Evolutionary conservation across 1,140 invertebrate species (phyloP).

Genomic region (Pteromalus puparum): DNA sequence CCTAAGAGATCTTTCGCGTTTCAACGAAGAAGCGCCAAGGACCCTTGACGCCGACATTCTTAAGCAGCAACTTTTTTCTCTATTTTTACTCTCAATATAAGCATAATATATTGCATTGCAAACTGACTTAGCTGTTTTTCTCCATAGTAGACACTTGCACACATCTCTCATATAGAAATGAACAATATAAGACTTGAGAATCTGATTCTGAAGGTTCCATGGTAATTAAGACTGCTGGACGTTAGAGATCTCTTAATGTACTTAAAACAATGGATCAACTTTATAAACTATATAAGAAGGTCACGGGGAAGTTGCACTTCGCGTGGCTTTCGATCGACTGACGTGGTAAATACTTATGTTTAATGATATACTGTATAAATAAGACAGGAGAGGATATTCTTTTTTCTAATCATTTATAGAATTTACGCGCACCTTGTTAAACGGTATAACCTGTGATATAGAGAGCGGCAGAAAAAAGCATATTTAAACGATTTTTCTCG

Average conservation of each 20-base stretch:
- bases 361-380: constrained; percentile 48
- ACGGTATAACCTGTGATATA: constrained; percentile 74
- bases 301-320: constrained; percentile 58
- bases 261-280: constrained; percentile 43
- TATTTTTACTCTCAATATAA: neutral
- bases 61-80: neutral
- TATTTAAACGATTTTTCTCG: constrained; percentile 45
- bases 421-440: constrained; percentile 67
- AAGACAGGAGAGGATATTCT: constrained; percentile 44
- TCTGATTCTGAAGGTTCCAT: neutral
- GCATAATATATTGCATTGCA: no score
- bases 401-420: constrained; percentile 54
- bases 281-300: constrained; percentile 44
- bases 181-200: constrained; percentile 11
- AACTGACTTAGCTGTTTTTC: neutral
- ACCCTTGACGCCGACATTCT: constrained; percentile 7
- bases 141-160: neutral
- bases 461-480: constrained; percentile 61
- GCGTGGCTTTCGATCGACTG: constrained; percentile 61
- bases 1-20: constrained; percentile 52
- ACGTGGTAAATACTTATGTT: constrained; percentile 52
- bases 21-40: neutral
- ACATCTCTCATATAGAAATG: neutral
- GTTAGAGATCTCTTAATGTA: constrained; percentile 52
- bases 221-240: constrained; percentile 47